Conservation (phyloP, 2,797 vertebrate species). For the Chrosomus eos region DNA sequence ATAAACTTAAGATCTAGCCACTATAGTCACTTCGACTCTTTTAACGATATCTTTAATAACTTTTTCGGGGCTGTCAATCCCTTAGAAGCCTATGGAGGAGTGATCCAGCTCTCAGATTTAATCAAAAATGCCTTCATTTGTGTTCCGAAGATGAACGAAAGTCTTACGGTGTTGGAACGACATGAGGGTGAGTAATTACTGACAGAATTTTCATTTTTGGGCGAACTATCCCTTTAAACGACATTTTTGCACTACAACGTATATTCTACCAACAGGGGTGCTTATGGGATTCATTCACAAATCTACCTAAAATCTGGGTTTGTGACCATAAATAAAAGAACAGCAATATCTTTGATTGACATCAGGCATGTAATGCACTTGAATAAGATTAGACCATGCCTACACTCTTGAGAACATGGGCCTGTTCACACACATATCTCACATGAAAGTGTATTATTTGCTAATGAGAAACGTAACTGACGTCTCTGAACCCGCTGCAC, state of each 20-base stretch:
- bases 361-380: neutral
- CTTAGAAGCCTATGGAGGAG: no score
- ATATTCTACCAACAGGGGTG: constrained; percentile 31
- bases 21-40: no score
- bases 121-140: no score
- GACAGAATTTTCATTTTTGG: no score
- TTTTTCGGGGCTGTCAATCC: no score
- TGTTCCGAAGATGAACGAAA: no score
- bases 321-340: neutral
- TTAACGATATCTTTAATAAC: no score
- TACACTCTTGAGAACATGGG: neutral
- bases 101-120: no score
- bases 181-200: no score
- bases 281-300: constrained; percentile 31
- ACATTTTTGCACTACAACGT: neutral
- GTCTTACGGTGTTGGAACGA: no score
- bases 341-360: neutral
- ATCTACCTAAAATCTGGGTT: neutral
- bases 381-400: neutral
- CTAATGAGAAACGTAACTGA: neutral
- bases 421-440: constrained; percentile 11
- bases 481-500: neutral
- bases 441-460: neutral
- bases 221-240: no score
- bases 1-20: no score